Base-by-base conservation (phyloP, 2,888 invertebrate genomes). In the Netelia inedita region DNA sequence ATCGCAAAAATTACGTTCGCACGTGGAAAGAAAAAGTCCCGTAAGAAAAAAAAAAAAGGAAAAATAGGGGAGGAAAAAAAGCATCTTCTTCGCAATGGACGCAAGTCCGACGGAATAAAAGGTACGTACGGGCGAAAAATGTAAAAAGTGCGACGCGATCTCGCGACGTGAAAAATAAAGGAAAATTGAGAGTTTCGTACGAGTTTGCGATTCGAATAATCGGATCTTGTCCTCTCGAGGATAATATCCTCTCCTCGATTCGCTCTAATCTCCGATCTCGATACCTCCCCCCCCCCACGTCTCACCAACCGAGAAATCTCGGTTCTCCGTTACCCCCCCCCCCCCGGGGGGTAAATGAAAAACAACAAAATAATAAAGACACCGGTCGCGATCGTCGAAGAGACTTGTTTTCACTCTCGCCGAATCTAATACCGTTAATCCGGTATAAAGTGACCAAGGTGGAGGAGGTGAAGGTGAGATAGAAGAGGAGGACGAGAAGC, bases 361-460 rank as follows among this genome's bases (percentile, higher is more conserved):
- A 35, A 35, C 35, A 35, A 35, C 35, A 46, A 68, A 80, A 81
- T 19, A 61, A 65, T 19, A 74, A 65, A 57, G 19, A 81, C 19
- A 50, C 23, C 19, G 35, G 21, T 65, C 53, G 21, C 59, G 43
- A 73, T 46, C 53, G 63, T 2, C 72, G 50, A 53, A 73, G 59
- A 46, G 78, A 73, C 81, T 86, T 81, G 80, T 88, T 88, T 87
- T 75, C 83, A 83, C 81, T 85, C 88, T 73, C 65, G 63, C 84
- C 82, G 87, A 88, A 88, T 88, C 81, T 81, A 89, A 86, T 82
- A 85, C 85, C 85, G 82, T 82, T 88, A 83, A 86, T 86, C 85
- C 85, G 68, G 68, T 79, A 57, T 79, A 73, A 85, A 79, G 71
- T 78, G 79, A 69, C 69, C 75, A 21, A n/a, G n/a, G 11, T 46